These are phyloP conservation scores for Erebia ligea DNA, from an alignment of 2,888 invertebrate genomes.

Conservation along the genomic window DNA sequence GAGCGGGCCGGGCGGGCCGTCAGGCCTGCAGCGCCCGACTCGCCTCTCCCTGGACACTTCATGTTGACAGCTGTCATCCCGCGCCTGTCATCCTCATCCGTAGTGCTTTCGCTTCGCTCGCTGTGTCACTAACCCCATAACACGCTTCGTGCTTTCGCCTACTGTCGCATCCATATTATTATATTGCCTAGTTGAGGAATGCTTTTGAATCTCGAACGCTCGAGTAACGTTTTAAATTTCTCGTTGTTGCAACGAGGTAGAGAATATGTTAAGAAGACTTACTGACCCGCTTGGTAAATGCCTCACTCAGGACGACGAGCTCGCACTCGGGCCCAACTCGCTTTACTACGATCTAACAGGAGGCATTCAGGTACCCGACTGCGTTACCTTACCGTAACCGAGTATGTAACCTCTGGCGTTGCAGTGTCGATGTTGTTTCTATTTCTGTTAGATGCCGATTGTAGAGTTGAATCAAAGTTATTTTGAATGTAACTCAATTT, in stretches of 20 bases:
- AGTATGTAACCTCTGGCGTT: constrained; percentile 36
- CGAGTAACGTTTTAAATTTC: constrained; percentile 67
- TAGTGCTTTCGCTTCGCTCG: constrained; percentile 55
- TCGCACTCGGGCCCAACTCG: constrained; percentile 80
- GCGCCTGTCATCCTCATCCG: constrained; percentile 58
- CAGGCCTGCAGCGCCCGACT: constrained; percentile 74
- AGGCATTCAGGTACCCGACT: constrained; percentile 80
- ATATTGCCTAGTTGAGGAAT: constrained; percentile 44
- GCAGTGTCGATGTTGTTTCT: constrained; percentile 37
- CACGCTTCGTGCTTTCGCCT: constrained; percentile 61
- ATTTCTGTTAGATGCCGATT: constrained; percentile 35
- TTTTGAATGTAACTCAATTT: constrained; percentile 21
- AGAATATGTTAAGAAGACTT: constrained; percentile 74
- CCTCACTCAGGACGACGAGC: constrained; percentile 81
- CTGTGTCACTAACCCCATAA: constrained; percentile 65
- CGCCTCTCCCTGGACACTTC: constrained; percentile 56
- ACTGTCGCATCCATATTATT: constrained; percentile 46
- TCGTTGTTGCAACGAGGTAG: constrained; percentile 75
- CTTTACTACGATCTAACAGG: constrained; percentile 82
- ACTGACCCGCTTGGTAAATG: constrained; percentile 81
- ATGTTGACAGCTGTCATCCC: constrained; percentile 61
- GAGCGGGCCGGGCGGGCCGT: constrained; percentile 50
- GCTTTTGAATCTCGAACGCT: constrained; percentile 55
- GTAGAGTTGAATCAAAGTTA: constrained; percentile 17
- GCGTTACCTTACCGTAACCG: constrained; percentile 40